phyloP scores from a whole-genome alignment of 2,113 vertebrate genomes.

The Ia io region DNA sequence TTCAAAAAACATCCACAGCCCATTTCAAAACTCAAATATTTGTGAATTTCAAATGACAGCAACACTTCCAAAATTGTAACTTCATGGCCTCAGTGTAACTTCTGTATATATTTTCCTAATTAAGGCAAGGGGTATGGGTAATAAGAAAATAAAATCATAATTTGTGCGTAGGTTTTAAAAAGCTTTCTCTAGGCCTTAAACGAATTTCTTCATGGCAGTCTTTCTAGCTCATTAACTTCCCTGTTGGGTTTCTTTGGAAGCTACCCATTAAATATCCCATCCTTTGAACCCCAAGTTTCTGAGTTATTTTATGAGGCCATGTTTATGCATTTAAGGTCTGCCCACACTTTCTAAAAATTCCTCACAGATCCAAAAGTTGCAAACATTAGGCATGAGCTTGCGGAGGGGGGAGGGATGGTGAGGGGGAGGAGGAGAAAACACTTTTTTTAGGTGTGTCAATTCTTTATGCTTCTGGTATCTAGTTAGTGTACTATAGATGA shows the following conservation, averaged over 20 bases:
- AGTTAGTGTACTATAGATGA: conserved; percentile 22
- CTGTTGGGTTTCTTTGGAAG: not conserved
- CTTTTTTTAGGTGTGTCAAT: not conserved
- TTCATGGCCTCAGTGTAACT: not conserved
- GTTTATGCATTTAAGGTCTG: not conserved
- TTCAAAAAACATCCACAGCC: not conserved
- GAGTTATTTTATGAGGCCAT: not conserved
- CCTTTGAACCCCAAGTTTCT: not conserved
- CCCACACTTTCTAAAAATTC: not conserved
- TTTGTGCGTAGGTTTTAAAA: not conserved
- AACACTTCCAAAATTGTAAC: not conserved
- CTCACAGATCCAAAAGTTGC: not conserved
- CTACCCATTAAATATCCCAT: not conserved
- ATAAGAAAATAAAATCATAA: conserved; percentile 20
- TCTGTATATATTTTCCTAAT: not conserved
- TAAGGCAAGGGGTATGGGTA: not conserved
- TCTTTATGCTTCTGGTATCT: conserved; percentile 28
- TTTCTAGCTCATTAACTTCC: not conserved
- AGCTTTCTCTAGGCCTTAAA: not conserved
- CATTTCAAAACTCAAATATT: not conserved
- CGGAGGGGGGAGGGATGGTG: not conserved
- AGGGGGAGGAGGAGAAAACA: not conserved
- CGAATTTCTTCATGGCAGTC: not conserved
- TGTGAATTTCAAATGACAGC: not conserved
- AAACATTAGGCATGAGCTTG: not conserved